phyloP scores from a whole-genome alignment of 2,113 vertebrate species.

The Aplodontia rufa region DNA sequence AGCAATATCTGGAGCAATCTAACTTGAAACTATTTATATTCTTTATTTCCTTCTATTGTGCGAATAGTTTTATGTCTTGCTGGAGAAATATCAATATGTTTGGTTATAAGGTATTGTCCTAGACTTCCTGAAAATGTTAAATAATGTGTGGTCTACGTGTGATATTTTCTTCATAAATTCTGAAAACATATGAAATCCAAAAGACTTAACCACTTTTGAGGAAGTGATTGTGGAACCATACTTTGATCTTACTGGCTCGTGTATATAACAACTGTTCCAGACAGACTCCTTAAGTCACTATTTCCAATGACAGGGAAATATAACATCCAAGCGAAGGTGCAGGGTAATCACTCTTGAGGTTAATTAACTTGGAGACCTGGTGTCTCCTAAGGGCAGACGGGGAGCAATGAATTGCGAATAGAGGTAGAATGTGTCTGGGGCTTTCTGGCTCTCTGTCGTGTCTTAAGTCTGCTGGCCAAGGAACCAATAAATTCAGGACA shows the following conservation, averaged over 20 bases:
- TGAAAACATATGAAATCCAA: neutral
- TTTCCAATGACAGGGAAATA: slow-evolving; percentile 2
- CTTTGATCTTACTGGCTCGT: neutral
- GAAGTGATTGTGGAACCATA: neutral
- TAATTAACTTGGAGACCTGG: neutral
- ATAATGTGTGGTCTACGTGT: neutral
- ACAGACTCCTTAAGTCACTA: neutral
- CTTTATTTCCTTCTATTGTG: neutral
- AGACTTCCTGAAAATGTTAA: neutral
- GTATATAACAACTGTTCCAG: neutral
- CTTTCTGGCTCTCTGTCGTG: neutral
- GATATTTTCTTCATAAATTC: slow-evolving; percentile 9
- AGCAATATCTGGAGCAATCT: neutral
- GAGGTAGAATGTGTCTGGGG: neutral
- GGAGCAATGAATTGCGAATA: neutral
- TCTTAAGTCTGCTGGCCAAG: neutral
- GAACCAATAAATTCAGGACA: neutral
- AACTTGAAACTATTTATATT: neutral
- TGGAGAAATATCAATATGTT: neutral
- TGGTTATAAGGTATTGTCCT: neutral
- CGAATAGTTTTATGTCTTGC: slow-evolving; percentile 2
- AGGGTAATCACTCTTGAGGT: neutral
- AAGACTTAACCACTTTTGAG: slow-evolving; percentile 17
- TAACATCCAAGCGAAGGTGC: neutral
- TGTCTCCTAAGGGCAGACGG: neutral